Conservation (phyloP, 1,140 invertebrate genomes). For the Drosophila ercepeae region DNA sequence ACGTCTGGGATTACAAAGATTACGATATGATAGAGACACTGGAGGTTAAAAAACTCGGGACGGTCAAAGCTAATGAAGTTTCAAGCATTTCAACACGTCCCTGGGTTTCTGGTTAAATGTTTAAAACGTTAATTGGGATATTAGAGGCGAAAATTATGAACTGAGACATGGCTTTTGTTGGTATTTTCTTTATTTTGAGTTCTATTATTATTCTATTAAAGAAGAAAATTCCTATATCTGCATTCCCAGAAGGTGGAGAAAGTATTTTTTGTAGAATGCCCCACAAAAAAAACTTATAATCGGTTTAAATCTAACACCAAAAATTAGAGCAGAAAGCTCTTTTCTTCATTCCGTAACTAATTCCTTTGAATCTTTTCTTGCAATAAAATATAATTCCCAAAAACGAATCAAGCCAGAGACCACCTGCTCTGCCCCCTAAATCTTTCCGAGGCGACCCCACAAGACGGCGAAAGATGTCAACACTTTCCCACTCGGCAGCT, state of each 20-base stretch:
- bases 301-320: slow-evolving; percentile 46
- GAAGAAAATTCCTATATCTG: neutral
- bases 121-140: slow-evolving; percentile 57
- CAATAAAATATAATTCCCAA: slow-evolving; percentile 71
- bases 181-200: neutral
- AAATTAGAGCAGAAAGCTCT: slow-evolving; percentile 54
- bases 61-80: slow-evolving; percentile 7
- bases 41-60: slow-evolving; percentile 17
- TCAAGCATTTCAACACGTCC: slow-evolving; percentile 69
- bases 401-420: slow-evolving; percentile 32
- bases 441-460: slow-evolving; percentile 53
- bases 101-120: slow-evolving; percentile 50
- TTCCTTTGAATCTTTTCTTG: slow-evolving; percentile 19
- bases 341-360: slow-evolving; percentile 21
- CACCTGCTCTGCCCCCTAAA: slow-evolving; percentile 34
- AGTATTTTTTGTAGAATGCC: neutral
- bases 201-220: neutral
- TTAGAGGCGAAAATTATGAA: slow-evolving; percentile 25
- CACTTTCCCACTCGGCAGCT: slow-evolving; percentile 58
- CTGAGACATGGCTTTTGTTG: slow-evolving; percentile 6
- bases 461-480: slow-evolving; percentile 65
- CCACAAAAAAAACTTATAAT: slow-evolving; percentile 22
- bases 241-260: slow-evolving; percentile 1
- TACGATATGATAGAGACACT: slow-evolving; percentile 11
- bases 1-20: slow-evolving; percentile 29